Percentiles rank a stretch among this genome's conserved stretches.
These are phyloP conservation scores for Anolis carolinensis DNA, from an alignment of 2,113 vertebrate species.

Conservation along the genomic window DNA sequence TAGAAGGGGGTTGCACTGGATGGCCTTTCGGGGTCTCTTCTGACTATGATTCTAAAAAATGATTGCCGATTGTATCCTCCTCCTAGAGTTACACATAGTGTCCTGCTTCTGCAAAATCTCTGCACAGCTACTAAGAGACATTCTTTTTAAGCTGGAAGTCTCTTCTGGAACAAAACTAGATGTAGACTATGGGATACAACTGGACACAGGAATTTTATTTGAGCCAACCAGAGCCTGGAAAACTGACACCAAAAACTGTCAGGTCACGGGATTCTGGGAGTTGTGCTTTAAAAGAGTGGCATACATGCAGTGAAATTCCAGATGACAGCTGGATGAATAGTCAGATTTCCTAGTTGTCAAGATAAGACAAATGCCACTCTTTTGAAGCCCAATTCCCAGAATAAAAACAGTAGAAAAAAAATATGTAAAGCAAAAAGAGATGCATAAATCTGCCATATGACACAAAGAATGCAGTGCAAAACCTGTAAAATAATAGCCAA, in stretches of 20 bases:
- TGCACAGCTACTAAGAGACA: neutral
- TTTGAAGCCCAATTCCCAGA: neutral
- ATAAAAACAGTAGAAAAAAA: neutral
- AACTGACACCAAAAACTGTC: too few relatives aligned
- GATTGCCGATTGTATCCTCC: too few relatives aligned
- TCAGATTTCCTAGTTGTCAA: neutral
- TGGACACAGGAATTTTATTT: neutral
- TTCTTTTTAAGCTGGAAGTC: neutral
- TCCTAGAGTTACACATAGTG: too few relatives aligned
- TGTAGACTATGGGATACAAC: neutral
- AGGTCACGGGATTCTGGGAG: too few relatives aligned
- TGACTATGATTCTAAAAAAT: too few relatives aligned
- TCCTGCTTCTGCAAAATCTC: neutral
- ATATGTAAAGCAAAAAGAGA: too few relatives aligned
- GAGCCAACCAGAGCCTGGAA: too few relatives aligned
- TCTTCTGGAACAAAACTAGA: neutral
- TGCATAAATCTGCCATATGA: neutral
- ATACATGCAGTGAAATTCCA: neutral
- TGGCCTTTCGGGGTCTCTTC: too few relatives aligned
- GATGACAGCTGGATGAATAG: neutral
- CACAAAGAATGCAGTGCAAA: neutral
- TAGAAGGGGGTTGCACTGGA: too few relatives aligned
- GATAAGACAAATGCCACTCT: neutral
- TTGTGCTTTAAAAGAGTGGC: too few relatives aligned
- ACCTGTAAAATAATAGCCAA: neutral